Percentiles rank a stretch among this genome's conserved stretches.
These are phyloP conservation scores for Xestia rhomboidea DNA, from an alignment of 2,888 invertebrate genomes.

Conservation along the genomic window DNA sequence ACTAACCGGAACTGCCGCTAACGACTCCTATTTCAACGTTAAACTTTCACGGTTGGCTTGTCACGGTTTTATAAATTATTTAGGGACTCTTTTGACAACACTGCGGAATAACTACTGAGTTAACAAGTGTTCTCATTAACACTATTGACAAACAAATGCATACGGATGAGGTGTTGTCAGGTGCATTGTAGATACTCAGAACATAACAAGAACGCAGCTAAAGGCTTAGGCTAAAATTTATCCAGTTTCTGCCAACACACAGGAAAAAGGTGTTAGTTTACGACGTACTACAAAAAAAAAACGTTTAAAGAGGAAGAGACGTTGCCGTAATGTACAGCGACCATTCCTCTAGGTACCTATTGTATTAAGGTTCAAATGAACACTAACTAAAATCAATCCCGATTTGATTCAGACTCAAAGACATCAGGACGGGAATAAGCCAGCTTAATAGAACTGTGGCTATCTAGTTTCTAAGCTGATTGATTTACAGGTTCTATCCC, in stretches of 20 bases:
- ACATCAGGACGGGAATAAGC: conserved; percentile 17
- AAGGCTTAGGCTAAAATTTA: background rate
- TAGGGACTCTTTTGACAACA: conserved; percentile 14
- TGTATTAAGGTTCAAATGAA: background rate
- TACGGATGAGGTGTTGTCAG: background rate
- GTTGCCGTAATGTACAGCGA: background rate
- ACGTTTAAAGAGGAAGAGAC: background rate
- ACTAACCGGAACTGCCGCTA: conserved; percentile 45
- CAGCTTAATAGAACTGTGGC: conserved; percentile 39
- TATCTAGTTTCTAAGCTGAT: conserved; percentile 32
- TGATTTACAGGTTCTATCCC: conserved; percentile 18
- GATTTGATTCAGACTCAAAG: conserved; percentile 22
- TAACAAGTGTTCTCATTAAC: background rate
- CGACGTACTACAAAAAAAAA: background rate
- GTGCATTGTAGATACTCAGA: background rate
- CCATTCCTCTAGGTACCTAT: background rate
- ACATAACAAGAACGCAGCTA: background rate
- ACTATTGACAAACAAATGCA: background rate
- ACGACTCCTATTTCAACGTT: conserved; percentile 51
- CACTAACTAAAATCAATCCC: conserved; percentile 3
- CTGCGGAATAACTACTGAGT: background rate
- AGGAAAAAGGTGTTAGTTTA: background rate
- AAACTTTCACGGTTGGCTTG: conserved; percentile 27
- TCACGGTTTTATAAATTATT: conserved; percentile 32
- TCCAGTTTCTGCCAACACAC: background rate